These are phyloP conservation scores for Orthonyx spaldingii DNA, from an alignment of 2,113 vertebrate species.

Conservation along the genomic window DNA sequence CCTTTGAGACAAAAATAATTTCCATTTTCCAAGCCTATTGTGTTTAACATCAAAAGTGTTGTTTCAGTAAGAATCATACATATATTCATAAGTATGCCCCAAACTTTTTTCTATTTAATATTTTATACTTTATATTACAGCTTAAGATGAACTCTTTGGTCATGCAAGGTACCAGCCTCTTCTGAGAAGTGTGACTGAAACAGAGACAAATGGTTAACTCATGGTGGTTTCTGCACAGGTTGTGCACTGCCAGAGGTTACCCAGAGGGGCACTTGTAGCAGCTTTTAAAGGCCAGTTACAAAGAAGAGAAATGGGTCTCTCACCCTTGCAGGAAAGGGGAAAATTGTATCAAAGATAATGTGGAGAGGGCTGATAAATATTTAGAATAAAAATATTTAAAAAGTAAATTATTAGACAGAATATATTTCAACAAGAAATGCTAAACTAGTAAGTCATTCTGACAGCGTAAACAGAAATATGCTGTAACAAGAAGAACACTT, in stretches of 20 bases:
- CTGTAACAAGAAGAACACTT: neutral
- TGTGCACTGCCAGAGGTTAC: neutral
- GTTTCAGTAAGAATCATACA: neutral
- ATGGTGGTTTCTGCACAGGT: neutral
- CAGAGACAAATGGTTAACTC: neutral
- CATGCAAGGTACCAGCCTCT: neutral
- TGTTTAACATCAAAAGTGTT: neutral
- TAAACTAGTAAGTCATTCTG: neutral
- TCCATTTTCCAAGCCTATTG: neutral
- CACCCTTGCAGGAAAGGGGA: neutral
- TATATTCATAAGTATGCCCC: neutral
- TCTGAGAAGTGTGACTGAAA: neutral
- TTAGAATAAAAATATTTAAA: neutral
- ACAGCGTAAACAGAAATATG: neutral
- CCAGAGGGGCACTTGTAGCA: neutral
- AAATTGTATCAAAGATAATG: neutral
- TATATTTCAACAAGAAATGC: neutral
- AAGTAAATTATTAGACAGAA: neutral
- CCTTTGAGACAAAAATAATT: neutral
- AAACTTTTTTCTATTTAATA: neutral
- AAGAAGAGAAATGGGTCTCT: neutral
- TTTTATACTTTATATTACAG: neutral
- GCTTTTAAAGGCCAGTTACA: neutral
- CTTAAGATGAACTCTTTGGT: neutral
- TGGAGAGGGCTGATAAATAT: neutral